Evolutionary conservation across 2,888 invertebrate genomes (phyloP), one percentile per base, ranked within the genome.

Genomic region (Pollenia amentaria): DNA sequence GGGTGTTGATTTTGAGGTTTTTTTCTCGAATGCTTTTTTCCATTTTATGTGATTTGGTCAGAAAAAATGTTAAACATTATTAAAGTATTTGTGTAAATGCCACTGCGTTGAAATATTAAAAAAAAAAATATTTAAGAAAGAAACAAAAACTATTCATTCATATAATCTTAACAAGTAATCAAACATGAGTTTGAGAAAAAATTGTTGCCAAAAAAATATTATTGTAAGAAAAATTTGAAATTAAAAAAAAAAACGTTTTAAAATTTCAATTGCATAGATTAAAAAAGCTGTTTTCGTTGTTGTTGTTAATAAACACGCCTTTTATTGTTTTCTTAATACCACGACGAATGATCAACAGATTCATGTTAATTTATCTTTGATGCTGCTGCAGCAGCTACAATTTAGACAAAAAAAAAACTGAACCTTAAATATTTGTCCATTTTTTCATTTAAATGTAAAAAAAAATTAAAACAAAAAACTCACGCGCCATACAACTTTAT

Each of bases 81-180:
- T 77, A 69, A 87, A 81, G 84, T 84, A 87, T 87, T 84, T 84
- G 80, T 87, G 87, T 87, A 84, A 87, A 84, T 87, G 87, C 87
- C 87, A 87, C 87, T 87, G 87, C 80, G 84, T 87, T 87, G 64
- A 84, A 87, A 87, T 87, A 80, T 84, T 64, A 53, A 82, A 85
- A 87, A 85, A 87, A 76, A 55, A 79, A 79, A 79, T 69, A 80
- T 65, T 46, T 53, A 57, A 40, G 38, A 55, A 67, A 38, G 1
- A 70, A 44, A 46, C 29, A 53, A 18, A 18, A 18, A 12, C 10
- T 9, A 40, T n/a, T 48, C 76, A 84, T 84, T 81, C 73, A 84
- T 77, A 72, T 84, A 84, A 87, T 87, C 87, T 87, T 77, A 87
- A 87, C 87, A 87, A 87, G 80, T 84, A 87, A 87, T 87, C 87